These are phyloP conservation scores for Melinaea marsaeus DNA, from an alignment of 2,888 invertebrate species.

Conservation along the genomic window DNA sequence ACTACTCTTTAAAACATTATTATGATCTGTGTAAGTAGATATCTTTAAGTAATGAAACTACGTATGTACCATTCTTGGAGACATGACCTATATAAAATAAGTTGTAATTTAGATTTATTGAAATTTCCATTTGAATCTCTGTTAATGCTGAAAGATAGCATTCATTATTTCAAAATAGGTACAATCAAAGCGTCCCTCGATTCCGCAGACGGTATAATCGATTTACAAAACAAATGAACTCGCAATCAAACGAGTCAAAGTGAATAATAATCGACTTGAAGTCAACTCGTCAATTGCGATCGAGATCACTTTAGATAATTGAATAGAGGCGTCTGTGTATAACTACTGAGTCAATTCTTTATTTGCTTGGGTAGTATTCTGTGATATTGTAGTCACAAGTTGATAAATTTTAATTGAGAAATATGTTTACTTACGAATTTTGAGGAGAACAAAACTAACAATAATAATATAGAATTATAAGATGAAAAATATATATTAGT, in stretches of 20 bases:
- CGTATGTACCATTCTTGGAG: too few species aligned
- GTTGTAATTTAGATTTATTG: too few species aligned
- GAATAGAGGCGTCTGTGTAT: conserved; percentile 16
- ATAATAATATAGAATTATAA: too few species aligned
- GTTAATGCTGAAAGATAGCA: not conserved
- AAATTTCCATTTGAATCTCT: too few species aligned
- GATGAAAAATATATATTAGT: too few species aligned
- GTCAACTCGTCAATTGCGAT: conserved; percentile 23
- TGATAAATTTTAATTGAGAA: not conserved
- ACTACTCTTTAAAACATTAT: too few species aligned
- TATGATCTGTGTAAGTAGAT: too few species aligned
- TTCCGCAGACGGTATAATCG: conserved; percentile 6
- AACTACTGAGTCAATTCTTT: conserved; percentile 13
- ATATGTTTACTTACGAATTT: too few species aligned
- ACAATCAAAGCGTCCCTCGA: not conserved
- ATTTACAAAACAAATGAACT: conserved; percentile 21
- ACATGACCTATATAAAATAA: too few species aligned
- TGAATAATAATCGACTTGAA: conserved; percentile 26
- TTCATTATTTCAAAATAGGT: not conserved
- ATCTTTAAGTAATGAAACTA: too few species aligned
- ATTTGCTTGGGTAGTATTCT: not conserved
- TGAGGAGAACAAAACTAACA: too few species aligned
- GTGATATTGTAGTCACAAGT: not conserved
- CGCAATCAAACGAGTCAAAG: conserved; percentile 19
- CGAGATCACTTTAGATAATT: conserved; percentile 21